Conservation (phyloP, 2,113 vertebrate genomes). For the Tupaia chinensis region DNA sequence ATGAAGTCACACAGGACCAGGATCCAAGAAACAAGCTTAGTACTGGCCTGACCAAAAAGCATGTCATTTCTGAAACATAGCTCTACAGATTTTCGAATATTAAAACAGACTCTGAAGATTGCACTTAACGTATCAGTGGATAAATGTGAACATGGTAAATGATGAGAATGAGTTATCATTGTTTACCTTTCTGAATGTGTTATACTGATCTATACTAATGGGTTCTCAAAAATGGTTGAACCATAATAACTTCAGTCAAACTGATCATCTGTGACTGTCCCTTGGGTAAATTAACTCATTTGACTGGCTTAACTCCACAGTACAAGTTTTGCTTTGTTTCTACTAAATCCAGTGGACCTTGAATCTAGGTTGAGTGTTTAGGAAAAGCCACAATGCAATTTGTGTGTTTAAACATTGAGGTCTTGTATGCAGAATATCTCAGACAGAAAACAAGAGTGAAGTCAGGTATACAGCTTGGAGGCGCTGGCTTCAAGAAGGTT, state of each 20-base stretch:
- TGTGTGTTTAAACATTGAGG: neutral
- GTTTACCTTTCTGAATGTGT: neutral
- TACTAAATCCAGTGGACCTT: neutral
- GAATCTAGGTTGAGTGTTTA: neutral
- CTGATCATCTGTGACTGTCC: neutral
- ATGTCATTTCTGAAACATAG: neutral
- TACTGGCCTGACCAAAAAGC: neutral
- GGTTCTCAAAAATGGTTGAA: neutral
- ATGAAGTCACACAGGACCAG: neutral
- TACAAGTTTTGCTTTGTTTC: conserved; percentile 43
- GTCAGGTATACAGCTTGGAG: neutral
- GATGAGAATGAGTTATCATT: neutral
- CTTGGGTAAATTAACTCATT: conserved; percentile 8
- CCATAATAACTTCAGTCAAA: neutral
- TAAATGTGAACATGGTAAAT: neutral
- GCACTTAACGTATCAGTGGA: neutral
- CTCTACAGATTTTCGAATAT: neutral
- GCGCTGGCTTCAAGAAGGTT: neutral
- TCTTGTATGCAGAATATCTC: neutral
- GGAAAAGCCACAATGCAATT: neutral
- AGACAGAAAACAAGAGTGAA: neutral
- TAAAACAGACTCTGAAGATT: neutral
- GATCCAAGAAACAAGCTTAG: neutral
- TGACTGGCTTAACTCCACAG: neutral
- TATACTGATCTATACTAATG: neutral